Percentiles rank a stretch among this genome's conserved stretches.
Evolutionary conservation across 2,888 invertebrate species (phyloP).

Genomic region (Mesorhabditis spiculigera): DNA sequence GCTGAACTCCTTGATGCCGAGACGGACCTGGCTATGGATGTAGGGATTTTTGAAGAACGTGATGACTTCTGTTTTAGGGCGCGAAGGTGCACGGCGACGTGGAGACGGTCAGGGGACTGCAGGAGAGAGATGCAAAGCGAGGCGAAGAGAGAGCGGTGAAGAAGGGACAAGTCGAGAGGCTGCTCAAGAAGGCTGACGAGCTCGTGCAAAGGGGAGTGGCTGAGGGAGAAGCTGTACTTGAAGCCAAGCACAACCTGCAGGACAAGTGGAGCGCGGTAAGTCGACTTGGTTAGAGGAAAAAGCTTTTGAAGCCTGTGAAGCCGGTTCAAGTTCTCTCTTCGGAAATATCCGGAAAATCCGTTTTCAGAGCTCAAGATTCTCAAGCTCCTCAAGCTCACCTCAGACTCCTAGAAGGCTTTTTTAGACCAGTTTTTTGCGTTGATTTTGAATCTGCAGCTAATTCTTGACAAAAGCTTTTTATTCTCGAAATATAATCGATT

Average conservation of each 20-base stretch:
- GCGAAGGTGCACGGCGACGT: conserved; percentile 88
- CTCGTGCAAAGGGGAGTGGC: conserved; percentile 24
- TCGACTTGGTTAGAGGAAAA: too few species aligned
- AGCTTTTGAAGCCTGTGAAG: too few species aligned
- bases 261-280: conserved; percentile 24
- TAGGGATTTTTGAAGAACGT: conserved; percentile 13
- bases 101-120: conserved; percentile 87
- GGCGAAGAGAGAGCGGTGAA: conserved; percentile 39
- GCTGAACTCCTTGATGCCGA: conserved; percentile 31
- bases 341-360: too few species aligned
- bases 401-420: too few species aligned
- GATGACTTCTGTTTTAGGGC: conserved; percentile 51
- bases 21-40: conserved; percentile 12
- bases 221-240: not conserved
- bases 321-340: too few species aligned
- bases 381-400: too few species aligned
- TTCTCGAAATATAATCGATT: too few species aligned
- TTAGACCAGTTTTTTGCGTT: too few species aligned
- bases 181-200: conserved; percentile 38
- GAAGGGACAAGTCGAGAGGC: conserved; percentile 36
- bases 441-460: too few species aligned
- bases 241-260: conserved; percentile 27
- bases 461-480: too few species aligned
- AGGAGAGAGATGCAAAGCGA: conserved; percentile 78
- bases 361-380: too few species aligned